Evolutionary conservation across 2,888 invertebrate species (phyloP).

Genomic region (Crepidodera aurea): DNA sequence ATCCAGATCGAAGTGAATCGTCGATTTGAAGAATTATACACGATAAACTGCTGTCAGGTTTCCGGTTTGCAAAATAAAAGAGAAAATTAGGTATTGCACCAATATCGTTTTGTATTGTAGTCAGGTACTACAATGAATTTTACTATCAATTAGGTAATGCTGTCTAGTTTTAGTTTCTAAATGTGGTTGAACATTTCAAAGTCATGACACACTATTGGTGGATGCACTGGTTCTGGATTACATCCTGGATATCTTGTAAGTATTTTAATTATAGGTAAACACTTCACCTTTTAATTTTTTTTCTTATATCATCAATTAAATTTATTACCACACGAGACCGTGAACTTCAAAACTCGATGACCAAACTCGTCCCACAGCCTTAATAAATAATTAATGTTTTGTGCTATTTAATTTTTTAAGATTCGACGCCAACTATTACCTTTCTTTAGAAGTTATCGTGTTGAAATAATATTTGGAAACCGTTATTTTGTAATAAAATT

Average conservation of each 20-base stretch:
- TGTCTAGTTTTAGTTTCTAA: constrained; percentile 44
- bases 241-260: constrained; percentile 59
- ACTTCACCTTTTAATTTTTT: not conserved
- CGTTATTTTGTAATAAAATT: not conserved
- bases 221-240: constrained; percentile 92
- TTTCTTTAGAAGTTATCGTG: not conserved
- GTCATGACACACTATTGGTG: constrained; percentile 88
- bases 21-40: not conserved
- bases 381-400: not conserved
- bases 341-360: not conserved
- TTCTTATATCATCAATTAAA: not conserved
- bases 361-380: not conserved
- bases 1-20: not conserved
- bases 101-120: constrained; percentile 17
- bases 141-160: constrained; percentile 28
- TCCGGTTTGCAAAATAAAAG: constrained; percentile 8
- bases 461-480: not conserved
- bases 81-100: constrained; percentile 23
- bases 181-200: constrained; percentile 70
- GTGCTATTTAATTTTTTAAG: not conserved
- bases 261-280: constrained; percentile 32
- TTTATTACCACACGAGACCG: not conserved
- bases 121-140: constrained; percentile 20
- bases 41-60: not conserved
- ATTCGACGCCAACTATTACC: not conserved